These are phyloP conservation scores for Hippocampus mohnikei DNA, from an alignment of 2,113 vertebrate genomes.

Conservation along the genomic window DNA sequence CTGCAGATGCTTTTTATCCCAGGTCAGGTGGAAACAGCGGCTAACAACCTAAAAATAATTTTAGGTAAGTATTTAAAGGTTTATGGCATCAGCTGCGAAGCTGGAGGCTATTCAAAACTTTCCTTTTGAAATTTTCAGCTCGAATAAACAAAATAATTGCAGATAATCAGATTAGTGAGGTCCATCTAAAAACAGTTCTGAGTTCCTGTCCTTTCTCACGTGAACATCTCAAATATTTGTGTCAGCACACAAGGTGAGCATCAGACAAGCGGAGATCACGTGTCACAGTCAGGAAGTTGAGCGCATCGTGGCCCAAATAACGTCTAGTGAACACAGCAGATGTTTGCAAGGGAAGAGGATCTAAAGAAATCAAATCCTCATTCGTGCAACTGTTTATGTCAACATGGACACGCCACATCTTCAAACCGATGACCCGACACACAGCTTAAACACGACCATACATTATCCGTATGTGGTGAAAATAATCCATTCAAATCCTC, in stretches of 20 bases:
- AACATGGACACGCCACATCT: constrained; percentile 38
- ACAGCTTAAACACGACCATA: constrained; percentile 32
- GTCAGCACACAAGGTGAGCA: constrained; percentile 38
- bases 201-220: constrained; percentile 15
- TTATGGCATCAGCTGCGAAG: constrained; percentile 24
- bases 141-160: constrained; percentile 24
- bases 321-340: constrained; percentile 54
- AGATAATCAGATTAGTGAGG: constrained; percentile 25
- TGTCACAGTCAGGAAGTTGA: constrained; percentile 20
- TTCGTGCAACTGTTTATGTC: constrained; percentile 54
- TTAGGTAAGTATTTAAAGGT: constrained; percentile 53
- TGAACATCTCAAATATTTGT: constrained; percentile 33
- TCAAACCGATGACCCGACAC: constrained; percentile 17
- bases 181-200: neutral
- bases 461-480: constrained; percentile 40
- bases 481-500: constrained; percentile 44
- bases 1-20: constrained; percentile 39
- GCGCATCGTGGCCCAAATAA: constrained; percentile 40
- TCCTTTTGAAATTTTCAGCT: constrained; percentile 40
- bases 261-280: constrained; percentile 31
- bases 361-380: constrained; percentile 56
- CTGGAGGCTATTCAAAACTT: constrained; percentile 53
- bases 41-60: constrained; percentile 62
- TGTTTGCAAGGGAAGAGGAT: constrained; percentile 55
- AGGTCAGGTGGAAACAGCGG: constrained; percentile 42